Evolutionary conservation across 2,113 vertebrate species (phyloP).

Genomic region (Gnathonemus longibarbis): DNA sequence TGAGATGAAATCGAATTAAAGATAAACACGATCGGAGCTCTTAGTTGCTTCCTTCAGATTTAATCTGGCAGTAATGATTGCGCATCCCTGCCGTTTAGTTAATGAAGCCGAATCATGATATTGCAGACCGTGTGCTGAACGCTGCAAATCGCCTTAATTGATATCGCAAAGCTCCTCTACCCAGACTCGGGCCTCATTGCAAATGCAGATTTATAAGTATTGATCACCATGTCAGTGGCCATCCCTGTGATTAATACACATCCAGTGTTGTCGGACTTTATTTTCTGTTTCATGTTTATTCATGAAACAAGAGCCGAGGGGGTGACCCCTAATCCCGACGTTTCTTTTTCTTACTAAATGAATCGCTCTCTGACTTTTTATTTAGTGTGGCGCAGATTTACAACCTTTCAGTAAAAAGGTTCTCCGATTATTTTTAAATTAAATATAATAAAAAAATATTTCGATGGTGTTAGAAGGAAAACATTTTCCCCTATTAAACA

Average conservation of each 20-base stretch:
- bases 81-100: constrained; percentile 52
- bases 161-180: constrained; percentile 51
- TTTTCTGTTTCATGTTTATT: constrained; percentile 28
- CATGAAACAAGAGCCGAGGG: not conserved
- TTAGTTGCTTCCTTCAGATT: not conserved
- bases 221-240: constrained; percentile 60
- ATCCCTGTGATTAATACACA: constrained; percentile 61
- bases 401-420: not conserved
- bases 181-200: constrained; percentile 54
- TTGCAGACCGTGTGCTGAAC: constrained; percentile 60
- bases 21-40: not conserved
- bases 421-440: not conserved
- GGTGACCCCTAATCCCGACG: not conserved
- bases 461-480: not conserved
- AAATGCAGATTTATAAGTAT: constrained; percentile 71
- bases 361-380: not conserved
- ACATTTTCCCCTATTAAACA: not conserved
- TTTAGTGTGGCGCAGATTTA: not conserved
- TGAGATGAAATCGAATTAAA: not conserved
- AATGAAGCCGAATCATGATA: constrained; percentile 62
- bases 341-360: not conserved
- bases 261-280: constrained; percentile 28
- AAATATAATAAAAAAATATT: not conserved
- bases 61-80: constrained; percentile 35
- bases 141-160: constrained; percentile 63